These are phyloP conservation scores for Melipona beecheii DNA, from an alignment of 2,888 invertebrate genomes.

Conservation along the genomic window DNA sequence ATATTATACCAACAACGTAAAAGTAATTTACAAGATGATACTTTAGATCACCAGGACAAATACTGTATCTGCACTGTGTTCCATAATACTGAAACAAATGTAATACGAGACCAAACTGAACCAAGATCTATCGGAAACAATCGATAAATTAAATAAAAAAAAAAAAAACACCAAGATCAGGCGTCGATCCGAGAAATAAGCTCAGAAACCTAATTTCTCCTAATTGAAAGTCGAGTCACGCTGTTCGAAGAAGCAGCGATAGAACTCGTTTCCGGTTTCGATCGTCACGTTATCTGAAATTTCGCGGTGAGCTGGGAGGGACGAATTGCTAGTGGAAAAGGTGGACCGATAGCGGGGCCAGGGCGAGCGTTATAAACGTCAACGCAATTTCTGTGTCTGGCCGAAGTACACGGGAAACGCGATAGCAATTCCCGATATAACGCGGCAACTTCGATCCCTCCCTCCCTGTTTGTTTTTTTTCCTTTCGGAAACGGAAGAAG, in stretches of 20 bases:
- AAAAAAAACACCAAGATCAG: too few relatives aligned
- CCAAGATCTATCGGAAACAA: too few relatives aligned
- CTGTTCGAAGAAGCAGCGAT: too few relatives aligned
- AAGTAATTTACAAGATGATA: neutral
- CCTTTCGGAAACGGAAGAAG: conserved; percentile 1
- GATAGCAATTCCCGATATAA: conserved; percentile 34
- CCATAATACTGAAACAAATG: neutral
- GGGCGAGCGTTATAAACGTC: conserved; percentile 36
- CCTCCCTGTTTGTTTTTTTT: conserved; percentile 4
- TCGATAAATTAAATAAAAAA: too few relatives aligned
- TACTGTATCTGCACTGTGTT: neutral
- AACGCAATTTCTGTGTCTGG: conserved; percentile 40
- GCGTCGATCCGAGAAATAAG: too few relatives aligned
- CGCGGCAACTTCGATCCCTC: conserved; percentile 25
- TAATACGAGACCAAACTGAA: neutral
- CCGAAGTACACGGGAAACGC: conserved; percentile 28
- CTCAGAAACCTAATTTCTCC: too few relatives aligned
- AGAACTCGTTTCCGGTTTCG: neutral
- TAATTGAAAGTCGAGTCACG: too few relatives aligned
- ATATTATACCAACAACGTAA: too few relatives aligned
- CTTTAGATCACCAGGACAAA: neutral
- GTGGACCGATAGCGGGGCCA: conserved; percentile 2
- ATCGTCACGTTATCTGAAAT: conserved; percentile 4
- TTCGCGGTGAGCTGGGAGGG: neutral
- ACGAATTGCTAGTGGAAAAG: conserved; percentile 21